phyloP scores from a whole-genome alignment of 2,797 vertebrate species.

The Pygocentrus nattereri region DNA sequence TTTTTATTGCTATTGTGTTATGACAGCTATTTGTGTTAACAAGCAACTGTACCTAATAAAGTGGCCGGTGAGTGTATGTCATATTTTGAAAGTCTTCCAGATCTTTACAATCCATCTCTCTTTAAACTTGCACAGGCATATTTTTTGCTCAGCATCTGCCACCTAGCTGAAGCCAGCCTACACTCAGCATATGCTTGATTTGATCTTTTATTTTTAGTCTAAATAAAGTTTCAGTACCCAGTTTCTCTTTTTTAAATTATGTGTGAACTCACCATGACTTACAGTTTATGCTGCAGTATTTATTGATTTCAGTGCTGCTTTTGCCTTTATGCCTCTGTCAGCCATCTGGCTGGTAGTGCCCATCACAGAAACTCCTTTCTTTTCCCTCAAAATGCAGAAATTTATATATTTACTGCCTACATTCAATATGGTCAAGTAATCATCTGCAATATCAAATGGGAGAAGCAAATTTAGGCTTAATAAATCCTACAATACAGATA shows the following conservation, averaged over 20 bases:
- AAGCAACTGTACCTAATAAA: no score
- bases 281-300: not conserved
- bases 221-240: not conserved
- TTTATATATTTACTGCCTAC: not conserved
- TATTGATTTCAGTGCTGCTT: not conserved
- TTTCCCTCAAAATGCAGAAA: not conserved
- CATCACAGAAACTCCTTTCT: not conserved
- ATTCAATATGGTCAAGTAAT: not conserved
- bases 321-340: no score
- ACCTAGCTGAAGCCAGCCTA: not conserved
- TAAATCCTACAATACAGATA: no score
- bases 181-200: not conserved
- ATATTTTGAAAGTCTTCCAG: not conserved
- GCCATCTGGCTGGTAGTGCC: not conserved
- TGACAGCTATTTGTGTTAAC: no score
- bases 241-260: not conserved
- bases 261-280: not conserved
- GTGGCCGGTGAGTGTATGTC: no score
- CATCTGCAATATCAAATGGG: not conserved
- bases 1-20: no score
- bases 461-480: not conserved
- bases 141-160: not conserved
- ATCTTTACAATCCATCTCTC: not conserved
- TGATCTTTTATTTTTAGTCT: constrained; percentile 4
- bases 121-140: not conserved